Evolutionary conservation across 2,797 vertebrate genomes (phyloP), one percentile per base, ranked within the genome.

Genomic region (Chloroceryle inda): DNA sequence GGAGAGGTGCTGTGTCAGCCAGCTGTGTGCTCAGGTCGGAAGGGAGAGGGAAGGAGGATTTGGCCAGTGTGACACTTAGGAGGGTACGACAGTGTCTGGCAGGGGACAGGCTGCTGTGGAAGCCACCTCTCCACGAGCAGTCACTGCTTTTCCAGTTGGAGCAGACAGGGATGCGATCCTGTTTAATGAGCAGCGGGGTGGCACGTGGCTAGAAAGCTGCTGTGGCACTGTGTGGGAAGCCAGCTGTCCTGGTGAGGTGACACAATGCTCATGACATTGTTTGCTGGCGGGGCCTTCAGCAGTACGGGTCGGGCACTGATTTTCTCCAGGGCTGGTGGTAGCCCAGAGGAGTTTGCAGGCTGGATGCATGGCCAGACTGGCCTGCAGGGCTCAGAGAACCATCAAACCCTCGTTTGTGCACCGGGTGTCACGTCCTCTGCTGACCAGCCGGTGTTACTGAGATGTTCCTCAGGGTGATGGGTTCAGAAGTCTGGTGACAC

Each of bases 191-290:
- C 62, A 23, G 13, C 17, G 50, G 72, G 72, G 3, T 16, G 35
- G 29, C 29, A 5, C 0, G 4, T 50, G 52, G 59, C 66, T 67
- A 8, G 59, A 37, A 18, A 40, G 64, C 44, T 29, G 68, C 76
- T 72, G 19, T 7, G 24, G 19, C 15, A 2, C 4, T 17, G 18
- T 1, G 9, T 13, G 79, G 78, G 83, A 12, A 49, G 59, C 47
- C 49, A 66, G 38, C 63, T n/a, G n/a, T 26, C 31, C 63, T 7
- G 18, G 31, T 9, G 49, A 29, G 37, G 49, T 7, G 38, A 3
- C 26, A 22, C 29, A 15, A 2, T 1, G 7, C 8, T 11, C 27
- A 0, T 10, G 40, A 7, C 0, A 1, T 22, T 11, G 17, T 9
- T 42, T 47, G 69, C 18, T 22, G 49, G 33, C 21, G 74, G 59